phyloP scores from a whole-genome alignment of 2,113 vertebrate species.

The Nematolebias whitei region DNA sequence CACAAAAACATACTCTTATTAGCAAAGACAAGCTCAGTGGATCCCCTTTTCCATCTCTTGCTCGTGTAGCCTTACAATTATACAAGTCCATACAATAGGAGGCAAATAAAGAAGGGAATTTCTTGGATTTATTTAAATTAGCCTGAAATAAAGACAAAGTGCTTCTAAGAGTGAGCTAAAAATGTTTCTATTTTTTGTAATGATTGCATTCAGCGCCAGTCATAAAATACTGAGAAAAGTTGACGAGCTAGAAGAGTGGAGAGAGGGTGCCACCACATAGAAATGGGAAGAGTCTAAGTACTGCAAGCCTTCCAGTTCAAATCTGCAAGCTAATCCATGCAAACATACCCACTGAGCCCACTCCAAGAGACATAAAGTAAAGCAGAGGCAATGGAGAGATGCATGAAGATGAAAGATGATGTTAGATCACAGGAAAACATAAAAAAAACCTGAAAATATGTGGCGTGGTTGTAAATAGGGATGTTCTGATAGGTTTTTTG shows the following conservation, averaged over 20 bases:
- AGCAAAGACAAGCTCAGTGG: slow-evolving; percentile 26
- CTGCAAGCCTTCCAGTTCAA: slow-evolving; percentile 9
- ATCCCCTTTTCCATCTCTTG: slow-evolving; percentile 48
- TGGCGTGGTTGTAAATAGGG: slow-evolving; percentile 17
- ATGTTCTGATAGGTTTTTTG: too few relatives aligned
- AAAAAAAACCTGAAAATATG: neutral
- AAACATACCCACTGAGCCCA: slow-evolving; percentile 65
- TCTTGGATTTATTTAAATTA: slow-evolving; percentile 1
- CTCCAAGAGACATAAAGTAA: slow-evolving; percentile 54
- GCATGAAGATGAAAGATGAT: slow-evolving; percentile 55
- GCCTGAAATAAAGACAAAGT: slow-evolving; percentile 9
- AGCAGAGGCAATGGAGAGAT: slow-evolving; percentile 45
- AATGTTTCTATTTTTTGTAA: neutral
- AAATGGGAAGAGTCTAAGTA: slow-evolving; percentile 17
- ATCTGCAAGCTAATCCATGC: slow-evolving; percentile 36
- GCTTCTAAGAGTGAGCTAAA: neutral
- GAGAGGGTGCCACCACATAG: slow-evolving; percentile 32
- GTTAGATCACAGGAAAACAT: slow-evolving; percentile 27
- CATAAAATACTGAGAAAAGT: slow-evolving; percentile 9
- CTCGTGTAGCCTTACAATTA: slow-evolving; percentile 27
- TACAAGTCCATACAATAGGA: slow-evolving; percentile 29
- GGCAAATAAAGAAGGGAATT: neutral
- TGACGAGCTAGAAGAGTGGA: slow-evolving; percentile 38
- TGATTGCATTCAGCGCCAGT: slow-evolving; percentile 14
- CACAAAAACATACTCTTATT: slow-evolving; percentile 18